These are phyloP conservation scores for Oceanodroma leucorhoa DNA, from an alignment of 2,797 vertebrate species.

Conservation along the genomic window DNA sequence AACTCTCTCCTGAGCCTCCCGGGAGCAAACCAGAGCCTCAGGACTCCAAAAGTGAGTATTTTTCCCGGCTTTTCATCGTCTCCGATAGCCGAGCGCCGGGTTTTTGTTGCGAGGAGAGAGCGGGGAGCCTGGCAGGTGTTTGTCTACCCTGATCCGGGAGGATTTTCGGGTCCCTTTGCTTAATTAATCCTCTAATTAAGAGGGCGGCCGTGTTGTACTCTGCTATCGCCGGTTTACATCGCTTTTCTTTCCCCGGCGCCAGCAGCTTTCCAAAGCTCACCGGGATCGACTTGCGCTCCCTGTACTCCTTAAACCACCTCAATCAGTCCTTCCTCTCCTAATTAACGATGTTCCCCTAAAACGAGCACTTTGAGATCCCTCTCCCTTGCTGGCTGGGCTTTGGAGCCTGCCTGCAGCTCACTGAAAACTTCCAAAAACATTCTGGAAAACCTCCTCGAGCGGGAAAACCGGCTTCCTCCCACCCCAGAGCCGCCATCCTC, in stretches of 20 bases:
- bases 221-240: accelerated
- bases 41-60: conserved; percentile 74
- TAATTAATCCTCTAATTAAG: background rate
- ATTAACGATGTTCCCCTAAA: accelerated
- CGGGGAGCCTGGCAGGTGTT: accelerated
- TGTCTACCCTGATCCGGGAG: accelerated
- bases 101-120: background rate
- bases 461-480: background rate
- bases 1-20: conserved; percentile 70
- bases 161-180: background rate
- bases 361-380: background rate
- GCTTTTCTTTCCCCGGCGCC: background rate
- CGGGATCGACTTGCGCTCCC: accelerated
- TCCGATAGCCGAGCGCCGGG: accelerated
- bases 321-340: background rate
- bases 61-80: accelerated
- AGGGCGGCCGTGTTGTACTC: accelerated
- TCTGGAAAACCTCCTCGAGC: too few relatives aligned
- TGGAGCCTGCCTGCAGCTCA: background rate
- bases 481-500: too few relatives aligned
- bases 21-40: conserved; percentile 72
- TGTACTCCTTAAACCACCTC: background rate
- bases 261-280: background rate
- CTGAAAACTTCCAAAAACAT: background rate
- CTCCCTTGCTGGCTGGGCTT: too few relatives aligned